Conservation (phyloP, 1,140 invertebrate species). For the Drosophila fuyamai region DNA sequence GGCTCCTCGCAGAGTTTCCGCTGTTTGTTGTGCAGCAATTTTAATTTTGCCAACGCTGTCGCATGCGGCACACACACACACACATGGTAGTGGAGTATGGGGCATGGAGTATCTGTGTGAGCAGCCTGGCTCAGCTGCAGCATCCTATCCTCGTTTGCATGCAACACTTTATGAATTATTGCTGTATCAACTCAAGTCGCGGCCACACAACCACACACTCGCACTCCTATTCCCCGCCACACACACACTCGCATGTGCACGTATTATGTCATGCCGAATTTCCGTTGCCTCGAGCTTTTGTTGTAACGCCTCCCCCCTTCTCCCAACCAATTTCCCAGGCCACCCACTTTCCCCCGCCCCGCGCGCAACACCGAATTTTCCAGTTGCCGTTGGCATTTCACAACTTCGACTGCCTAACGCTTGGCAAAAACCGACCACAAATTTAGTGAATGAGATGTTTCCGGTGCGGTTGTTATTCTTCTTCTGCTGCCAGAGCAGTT, state of each 20-base stretch:
- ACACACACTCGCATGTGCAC: constrained; percentile 65
- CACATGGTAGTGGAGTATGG: not conserved
- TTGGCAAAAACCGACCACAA: constrained; percentile 79
- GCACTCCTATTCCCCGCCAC: constrained; percentile 30
- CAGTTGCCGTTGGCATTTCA: constrained; percentile 74
- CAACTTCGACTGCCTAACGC: constrained; percentile 80
- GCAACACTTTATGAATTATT: constrained; percentile 84
- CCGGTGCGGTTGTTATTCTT: constrained; percentile 77
- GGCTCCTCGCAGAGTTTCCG: constrained; percentile 78
- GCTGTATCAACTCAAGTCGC: constrained; percentile 83
- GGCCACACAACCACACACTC: constrained; percentile 43
- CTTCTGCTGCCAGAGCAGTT: constrained; percentile 33
- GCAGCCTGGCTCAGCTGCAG: constrained; percentile 71
- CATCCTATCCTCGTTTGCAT: constrained; percentile 76
- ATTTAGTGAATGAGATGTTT: constrained; percentile 84
- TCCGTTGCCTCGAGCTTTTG: constrained; percentile 79
- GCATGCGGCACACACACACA: constrained; percentile 56
- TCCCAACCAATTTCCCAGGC: constrained; percentile 15
- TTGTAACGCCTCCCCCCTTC: constrained; percentile 57
- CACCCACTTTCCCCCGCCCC: constrained; percentile 22
- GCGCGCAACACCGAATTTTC: not conserved
- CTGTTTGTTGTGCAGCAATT: constrained; percentile 82
- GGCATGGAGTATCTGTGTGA: constrained; percentile 30
- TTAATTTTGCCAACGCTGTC: constrained; percentile 82
- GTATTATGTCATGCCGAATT: constrained; percentile 82